These are phyloP conservation scores for Gallinago stenura DNA, from an alignment of 2,797 vertebrate species.

Conservation along the genomic window DNA sequence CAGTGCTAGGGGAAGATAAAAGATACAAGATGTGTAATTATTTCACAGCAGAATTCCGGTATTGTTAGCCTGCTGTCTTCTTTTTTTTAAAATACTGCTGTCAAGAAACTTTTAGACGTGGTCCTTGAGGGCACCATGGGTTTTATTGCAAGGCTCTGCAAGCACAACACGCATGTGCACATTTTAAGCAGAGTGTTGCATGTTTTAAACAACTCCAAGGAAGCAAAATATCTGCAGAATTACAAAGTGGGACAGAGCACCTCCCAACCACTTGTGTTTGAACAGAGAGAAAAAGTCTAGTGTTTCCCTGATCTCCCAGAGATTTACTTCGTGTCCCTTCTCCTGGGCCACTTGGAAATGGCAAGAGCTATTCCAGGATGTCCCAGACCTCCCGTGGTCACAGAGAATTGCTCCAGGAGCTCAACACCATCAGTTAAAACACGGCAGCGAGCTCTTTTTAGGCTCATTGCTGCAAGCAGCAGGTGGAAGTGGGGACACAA, in stretches of 20 bases:
- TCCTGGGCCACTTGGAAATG: background rate
- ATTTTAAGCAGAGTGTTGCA: background rate
- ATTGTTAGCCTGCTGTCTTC: background rate
- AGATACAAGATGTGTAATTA: background rate
- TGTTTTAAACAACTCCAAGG: background rate
- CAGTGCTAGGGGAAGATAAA: background rate
- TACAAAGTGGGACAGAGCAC: background rate
- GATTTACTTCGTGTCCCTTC: background rate
- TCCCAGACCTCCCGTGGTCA: background rate
- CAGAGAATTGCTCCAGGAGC: background rate
- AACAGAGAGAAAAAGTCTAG: background rate
- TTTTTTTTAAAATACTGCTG: background rate
- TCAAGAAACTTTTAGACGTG: background rate
- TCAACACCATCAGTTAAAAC: background rate
- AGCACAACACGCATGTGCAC: background rate
- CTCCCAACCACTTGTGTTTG: background rate
- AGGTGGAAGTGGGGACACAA: background rate
- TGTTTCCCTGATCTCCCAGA: background rate
- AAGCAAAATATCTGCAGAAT: background rate
- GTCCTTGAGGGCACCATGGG: background rate
- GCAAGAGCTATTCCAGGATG: background rate
- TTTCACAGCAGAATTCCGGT: background rate
- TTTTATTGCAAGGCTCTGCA: background rate
- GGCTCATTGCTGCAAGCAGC: background rate
- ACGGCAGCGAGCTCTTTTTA: rapidly evolving